Evolutionary conservation across 2,888 invertebrate species (phyloP).

Genomic region (Melinaea marsaeus): DNA sequence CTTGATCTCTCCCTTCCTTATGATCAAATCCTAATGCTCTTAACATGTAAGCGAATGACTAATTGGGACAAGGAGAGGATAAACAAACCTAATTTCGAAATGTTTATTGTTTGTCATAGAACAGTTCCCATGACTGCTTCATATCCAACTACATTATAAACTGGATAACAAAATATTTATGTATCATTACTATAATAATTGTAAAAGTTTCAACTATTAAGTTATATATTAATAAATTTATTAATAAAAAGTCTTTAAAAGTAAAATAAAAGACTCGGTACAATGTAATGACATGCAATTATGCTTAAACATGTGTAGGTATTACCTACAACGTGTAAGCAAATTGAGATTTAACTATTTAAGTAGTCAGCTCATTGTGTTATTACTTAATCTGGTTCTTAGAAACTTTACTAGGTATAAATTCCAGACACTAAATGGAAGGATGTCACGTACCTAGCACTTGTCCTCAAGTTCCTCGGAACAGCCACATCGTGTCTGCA

Average conservation of each 20-base stretch:
- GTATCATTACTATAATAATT: too few relatives aligned
- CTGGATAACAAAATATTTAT: too few relatives aligned
- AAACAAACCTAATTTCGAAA: constrained; percentile 4
- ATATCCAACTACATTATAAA: too few relatives aligned
- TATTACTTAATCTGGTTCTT: constrained; percentile 32
- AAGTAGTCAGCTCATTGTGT: constrained; percentile 19
- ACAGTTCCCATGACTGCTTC: neutral
- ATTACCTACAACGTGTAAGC: neutral
- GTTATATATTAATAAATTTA: too few relatives aligned
- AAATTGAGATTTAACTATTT: constrained; percentile 20
- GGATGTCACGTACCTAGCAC: constrained; percentile 67
- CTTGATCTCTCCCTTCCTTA: neutral
- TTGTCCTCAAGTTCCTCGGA: constrained; percentile 60
- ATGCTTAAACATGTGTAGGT: too few relatives aligned
- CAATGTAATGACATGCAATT: too few relatives aligned
- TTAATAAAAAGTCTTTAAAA: too few relatives aligned
- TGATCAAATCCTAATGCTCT: constrained; percentile 4
- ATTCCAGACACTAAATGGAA: constrained; percentile 32
- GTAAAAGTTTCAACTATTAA: too few relatives aligned
- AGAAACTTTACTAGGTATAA: constrained; percentile 31
- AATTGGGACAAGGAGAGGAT: constrained; percentile 1
- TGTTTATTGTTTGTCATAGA: constrained; percentile 6
- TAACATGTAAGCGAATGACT: constrained; percentile 5
- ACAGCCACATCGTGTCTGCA: constrained; percentile 58
- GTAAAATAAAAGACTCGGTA: too few relatives aligned